Conservation (phyloP, 2,888 invertebrate species). For the Mactromeris polynyma region DNA sequence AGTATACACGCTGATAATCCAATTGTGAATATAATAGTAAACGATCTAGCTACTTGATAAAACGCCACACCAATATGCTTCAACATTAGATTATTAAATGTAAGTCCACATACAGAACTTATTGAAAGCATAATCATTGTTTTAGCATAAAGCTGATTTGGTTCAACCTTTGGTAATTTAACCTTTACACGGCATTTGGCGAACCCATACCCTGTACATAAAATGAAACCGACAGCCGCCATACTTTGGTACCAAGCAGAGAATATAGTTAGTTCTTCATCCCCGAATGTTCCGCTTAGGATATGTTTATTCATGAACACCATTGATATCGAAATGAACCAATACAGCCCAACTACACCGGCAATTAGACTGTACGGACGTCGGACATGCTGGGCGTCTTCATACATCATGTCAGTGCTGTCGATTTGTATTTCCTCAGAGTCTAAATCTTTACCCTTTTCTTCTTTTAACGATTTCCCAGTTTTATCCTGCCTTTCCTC, state of each 20-base stretch:
- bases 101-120: slow-evolving; percentile 83
- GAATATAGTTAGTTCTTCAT: slow-evolving; percentile 85
- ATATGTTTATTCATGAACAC: slow-evolving; percentile 98
- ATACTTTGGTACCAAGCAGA: slow-evolving; percentile 86
- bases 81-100: slow-evolving; percentile 87
- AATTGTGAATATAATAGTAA: slow-evolving; percentile 86
- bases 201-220: slow-evolving; percentile 52
- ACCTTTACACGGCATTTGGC: slow-evolving; percentile 37
- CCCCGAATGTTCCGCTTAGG: slow-evolving; percentile 73
- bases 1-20: slow-evolving; percentile 83
- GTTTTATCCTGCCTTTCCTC: background rate
- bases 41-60: slow-evolving; percentile 86
- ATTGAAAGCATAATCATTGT: slow-evolving; percentile 82
- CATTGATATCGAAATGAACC: slow-evolving; percentile 96
- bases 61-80: slow-evolving; percentile 87
- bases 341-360: slow-evolving; percentile 83
- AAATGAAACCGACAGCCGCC: slow-evolving; percentile 78
- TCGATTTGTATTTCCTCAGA: background rate
- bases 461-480: background rate
- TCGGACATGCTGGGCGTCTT: background rate
- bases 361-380: slow-evolving; percentile 59
- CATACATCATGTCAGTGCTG: background rate
- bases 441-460: background rate
- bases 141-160: slow-evolving; percentile 67
- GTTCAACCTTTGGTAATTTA: slow-evolving; percentile 70